Evolutionary conservation across 1,140 invertebrate species (phyloP), one percentile per base, ranked within the genome.

Genomic region (Doryteuthis pealeii): DNA sequence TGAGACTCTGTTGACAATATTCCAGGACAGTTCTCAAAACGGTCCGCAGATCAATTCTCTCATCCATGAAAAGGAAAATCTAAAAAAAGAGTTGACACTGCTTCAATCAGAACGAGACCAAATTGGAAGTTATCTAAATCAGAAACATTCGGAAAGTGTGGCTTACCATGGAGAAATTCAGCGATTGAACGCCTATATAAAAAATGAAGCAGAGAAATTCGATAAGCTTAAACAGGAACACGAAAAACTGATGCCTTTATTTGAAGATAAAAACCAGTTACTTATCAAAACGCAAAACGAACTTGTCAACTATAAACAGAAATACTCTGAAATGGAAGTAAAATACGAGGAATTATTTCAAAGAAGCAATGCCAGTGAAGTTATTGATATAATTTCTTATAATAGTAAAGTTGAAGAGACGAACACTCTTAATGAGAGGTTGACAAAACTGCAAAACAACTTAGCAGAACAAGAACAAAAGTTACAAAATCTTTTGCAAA

Each of bases 111-210:
- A 95, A 82, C 91, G 93, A 81, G 91, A 91, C 62, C 91, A 94
- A 86, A 88, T 95, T n/a, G 92, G 94, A 33, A 90, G 90, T 71
- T 89, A 92, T 8, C 87, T 95, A 0, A 93, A 92, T 77, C 89
- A 91, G 66, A 96, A 96, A 88, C 94, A 96, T 78, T 91, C 93
- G 73, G 94, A 96, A 86, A 94, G 91, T 81, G 81, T 94, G 1
- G 91, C 92, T 67, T 96, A 95, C 86, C 93, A 96, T 78, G 90
- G 88, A 4, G 94, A 96, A 89, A 93, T 95, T 72, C 93, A 95
- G 84, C 90, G 93, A 49, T 81, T 96, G n/a, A 91, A 91, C 28
- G 82, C 78, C 10, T 75, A 83, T 3, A 76, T 89, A 0, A 71
- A 75, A n/a, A 71, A 72, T 15, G 77, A 84, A 45, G 76, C 66